Base-by-base conservation (phyloP, 30 jellyfish, hydroid and myxozoan species). In the Aurelia aurita region DNA sequence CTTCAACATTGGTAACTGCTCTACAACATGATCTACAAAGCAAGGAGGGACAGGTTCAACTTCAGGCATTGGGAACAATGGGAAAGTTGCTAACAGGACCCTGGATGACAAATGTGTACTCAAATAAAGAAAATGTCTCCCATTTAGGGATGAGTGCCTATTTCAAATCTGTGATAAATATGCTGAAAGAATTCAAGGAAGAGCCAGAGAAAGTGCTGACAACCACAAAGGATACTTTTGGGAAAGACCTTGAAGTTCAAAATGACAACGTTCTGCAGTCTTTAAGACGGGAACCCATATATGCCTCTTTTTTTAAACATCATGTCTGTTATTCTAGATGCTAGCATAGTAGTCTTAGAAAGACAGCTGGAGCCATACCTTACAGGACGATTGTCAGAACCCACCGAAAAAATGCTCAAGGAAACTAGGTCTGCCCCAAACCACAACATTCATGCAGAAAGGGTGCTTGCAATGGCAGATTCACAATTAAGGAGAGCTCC, bases 401-500 rank as follows among this genome's bases (percentile, higher is more conserved):
- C 79, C 61, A 67, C 68, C 10, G 79, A 67, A 14, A 35, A 67
- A 67, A 67, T 67, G 67, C 60, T 67, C 10, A 21, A 67, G 10
- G 61, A 67, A 35, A 67, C 79, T n/a, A 60, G 39, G 73, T n/a
- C 35, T 60, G 73, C 35, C 23, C 73, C 73, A 60, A 21, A 20
- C 39, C 79, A 67, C 66, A 67, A 67, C 23, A 28, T 67, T 35
- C 79, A 67, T 26, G 67, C 61, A 67, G 79, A 67, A 35, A 67
- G 79, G 23, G 60, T 67, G 13, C 79, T 67, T 26, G 79, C 79
- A 20, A 67, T 27, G 79, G 60, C 79, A 28, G 79, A 67, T 67
- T 67, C 60, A 9, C 79, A 67, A 27, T 26, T 67, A 35, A 67
- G 79, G 60, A 67, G 79, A 27, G 79, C 79, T 26, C 79, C 79